phyloP scores from a whole-genome alignment of 2,888 invertebrate species.

The Cephus rjabovi region DNA sequence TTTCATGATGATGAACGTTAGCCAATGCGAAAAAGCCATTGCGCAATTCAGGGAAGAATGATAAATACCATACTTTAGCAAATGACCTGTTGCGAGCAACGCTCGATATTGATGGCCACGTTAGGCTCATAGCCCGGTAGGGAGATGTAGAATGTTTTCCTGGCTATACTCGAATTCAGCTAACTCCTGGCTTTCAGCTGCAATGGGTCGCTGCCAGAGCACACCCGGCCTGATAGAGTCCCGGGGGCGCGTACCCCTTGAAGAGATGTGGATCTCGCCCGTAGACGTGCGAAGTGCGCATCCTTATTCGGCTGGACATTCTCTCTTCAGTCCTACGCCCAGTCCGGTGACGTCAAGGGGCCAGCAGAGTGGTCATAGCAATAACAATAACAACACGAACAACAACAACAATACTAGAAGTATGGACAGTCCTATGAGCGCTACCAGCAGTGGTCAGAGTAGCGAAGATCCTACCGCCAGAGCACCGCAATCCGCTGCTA shows the following conservation, averaged over 20 bases:
- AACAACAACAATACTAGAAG: conserved; percentile 40
- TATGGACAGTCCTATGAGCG: conserved; percentile 61
- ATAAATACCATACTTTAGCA: background rate
- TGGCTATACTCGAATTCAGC: background rate
- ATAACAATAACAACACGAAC: conserved; percentile 30
- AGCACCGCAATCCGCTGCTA: conserved; percentile 61
- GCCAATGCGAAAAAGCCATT: background rate
- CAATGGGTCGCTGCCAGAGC: conserved; percentile 95
- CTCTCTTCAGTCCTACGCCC: conserved; percentile 60
- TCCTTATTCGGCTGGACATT: conserved; percentile 50
- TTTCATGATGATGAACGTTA: background rate
- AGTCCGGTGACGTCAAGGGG: conserved; percentile 53
- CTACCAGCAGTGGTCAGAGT: conserved; percentile 61
- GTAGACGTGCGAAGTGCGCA: conserved; percentile 59
- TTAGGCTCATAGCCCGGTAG: background rate
- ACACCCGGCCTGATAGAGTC: conserved; percentile 97
- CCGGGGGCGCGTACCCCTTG: conserved; percentile 87
- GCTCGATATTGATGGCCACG: background rate
- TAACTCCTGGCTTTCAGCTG: conserved; percentile 72
- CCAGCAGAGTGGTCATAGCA: conserved; percentile 33
- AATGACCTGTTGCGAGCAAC: background rate
- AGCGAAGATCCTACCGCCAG: conserved; percentile 61
- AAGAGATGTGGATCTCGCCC: conserved; percentile 84
- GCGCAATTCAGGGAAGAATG: background rate
- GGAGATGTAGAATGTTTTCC: background rate